A percentile compares a stretch with the other conserved stretches of the same genome.
phyloP scores from a whole-genome alignment of 2,113 vertebrate species.

The Rallus limicola region DNA sequence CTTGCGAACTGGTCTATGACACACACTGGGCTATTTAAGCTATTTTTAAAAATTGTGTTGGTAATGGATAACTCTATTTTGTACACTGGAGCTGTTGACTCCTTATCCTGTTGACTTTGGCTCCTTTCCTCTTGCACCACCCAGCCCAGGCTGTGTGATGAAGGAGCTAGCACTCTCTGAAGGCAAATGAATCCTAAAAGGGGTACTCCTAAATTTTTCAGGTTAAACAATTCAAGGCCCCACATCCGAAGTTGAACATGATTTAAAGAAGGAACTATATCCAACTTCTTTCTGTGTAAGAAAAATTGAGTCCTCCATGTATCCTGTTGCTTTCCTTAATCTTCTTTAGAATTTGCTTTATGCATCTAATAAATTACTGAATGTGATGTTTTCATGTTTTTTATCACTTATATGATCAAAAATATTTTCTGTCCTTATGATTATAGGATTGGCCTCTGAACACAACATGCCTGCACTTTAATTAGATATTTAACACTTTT shows the following conservation, averaged over 20 bases:
- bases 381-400: neutral
- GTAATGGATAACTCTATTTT: slow-evolving; percentile 11
- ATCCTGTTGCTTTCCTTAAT: neutral
- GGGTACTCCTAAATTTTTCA: neutral
- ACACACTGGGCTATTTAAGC: slow-evolving; percentile 36
- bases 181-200: neutral
- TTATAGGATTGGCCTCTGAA: neutral
- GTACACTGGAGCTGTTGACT: slow-evolving; percentile 42
- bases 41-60: slow-evolving; percentile 41
- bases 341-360: neutral
- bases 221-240: neutral
- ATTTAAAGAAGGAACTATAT: neutral
- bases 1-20: neutral
- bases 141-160: neutral
- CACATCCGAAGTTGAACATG: neutral
- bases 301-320: neutral
- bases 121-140: neutral
- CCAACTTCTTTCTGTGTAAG: neutral
- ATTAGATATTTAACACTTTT: neutral
- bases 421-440: neutral
- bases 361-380: neutral
- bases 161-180: neutral
- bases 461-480: neutral
- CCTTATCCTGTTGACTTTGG: slow-evolving; percentile 62
- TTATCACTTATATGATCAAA: neutral